These are phyloP conservation scores for Euspilapteryx auroguttella DNA, from an alignment of 2,888 invertebrate species.

Conservation along the genomic window DNA sequence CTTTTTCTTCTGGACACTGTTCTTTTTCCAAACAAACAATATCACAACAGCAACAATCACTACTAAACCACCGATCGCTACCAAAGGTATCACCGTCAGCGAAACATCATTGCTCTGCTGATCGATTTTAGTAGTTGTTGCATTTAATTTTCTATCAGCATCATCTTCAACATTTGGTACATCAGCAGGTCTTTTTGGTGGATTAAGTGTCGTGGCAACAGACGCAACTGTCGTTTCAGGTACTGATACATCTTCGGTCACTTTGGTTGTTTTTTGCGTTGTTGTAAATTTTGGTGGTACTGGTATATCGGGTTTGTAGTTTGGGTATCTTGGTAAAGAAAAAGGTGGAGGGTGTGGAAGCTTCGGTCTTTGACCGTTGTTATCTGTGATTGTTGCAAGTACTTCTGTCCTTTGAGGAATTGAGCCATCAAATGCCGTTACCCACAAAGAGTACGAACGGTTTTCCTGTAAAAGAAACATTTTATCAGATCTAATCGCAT, in stretches of 20 bases:
- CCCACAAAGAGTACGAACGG: conserved; percentile 41
- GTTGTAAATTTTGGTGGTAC: conserved; percentile 14
- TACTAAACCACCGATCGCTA: conserved; percentile 70
- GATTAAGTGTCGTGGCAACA: conserved; percentile 17
- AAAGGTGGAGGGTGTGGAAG: conserved; percentile 27
- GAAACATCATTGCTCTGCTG: conserved; percentile 58
- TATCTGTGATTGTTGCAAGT: conserved; percentile 34
- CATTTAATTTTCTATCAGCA: conserved; percentile 4
- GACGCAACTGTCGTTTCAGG: conserved; percentile 28
- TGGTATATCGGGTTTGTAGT: conserved; percentile 10
- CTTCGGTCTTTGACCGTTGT: conserved; percentile 21
- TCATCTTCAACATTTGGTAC: conserved; percentile 11
- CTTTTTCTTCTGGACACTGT: conserved; percentile 66
- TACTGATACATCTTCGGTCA: conserved; percentile 23
- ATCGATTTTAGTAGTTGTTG: conserved; percentile 19
- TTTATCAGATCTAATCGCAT: too few species aligned
- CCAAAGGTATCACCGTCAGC: conserved; percentile 70
- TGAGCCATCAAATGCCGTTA: conserved; percentile 33
- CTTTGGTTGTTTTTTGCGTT: conserved; percentile 17
- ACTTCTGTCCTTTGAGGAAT: conserved; percentile 44
- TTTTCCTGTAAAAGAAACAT: conserved; percentile 34
- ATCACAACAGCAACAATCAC: conserved; percentile 68
- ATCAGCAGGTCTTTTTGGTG: conserved; percentile 22
- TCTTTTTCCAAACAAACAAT: conserved; percentile 71
- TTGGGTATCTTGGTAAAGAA: conserved; percentile 17